Evolutionary conservation across 2,888 invertebrate species (phyloP), one percentile per base, ranked within the genome.

Genomic region (Acronicta psi): DNA sequence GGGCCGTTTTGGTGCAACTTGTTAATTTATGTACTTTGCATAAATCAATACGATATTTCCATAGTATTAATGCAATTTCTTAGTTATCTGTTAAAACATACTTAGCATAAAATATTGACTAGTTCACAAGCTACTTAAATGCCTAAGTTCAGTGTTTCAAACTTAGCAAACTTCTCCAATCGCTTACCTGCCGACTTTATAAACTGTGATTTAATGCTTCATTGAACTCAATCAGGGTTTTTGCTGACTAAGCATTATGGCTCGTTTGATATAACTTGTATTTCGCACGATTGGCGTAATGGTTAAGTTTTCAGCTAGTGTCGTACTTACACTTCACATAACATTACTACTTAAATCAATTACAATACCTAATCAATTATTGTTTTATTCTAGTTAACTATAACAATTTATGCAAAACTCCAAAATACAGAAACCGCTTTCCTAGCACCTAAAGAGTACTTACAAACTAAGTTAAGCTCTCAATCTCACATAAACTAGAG

Each of bases 161-260:
- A 63, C 41, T 57, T 38, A 38, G 17, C 23, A 8, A 68, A 68
- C 17, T 73, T 72, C 31, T 9, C 37, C 42, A 54, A 57, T 63
- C 63, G 40, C 55, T 70, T 57, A 70, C 69, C 56, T 50, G 29
- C 43, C 45, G 42, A 63, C 59, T 73, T 63, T 42, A 47, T 51
- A 44, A 56, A 57, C 50, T 42, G 54, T 68, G 56, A 70, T 70
- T 70, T 63, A 70, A 41, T 17, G 51, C 56, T 50, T 42, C 59
- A 57, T 57, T 68, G 45, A 42, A 14, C 38, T 43, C 47, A 29
- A 14, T 46, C 23, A 14, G 37, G 45, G 17, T 57, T 69, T 61
- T 55, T 62, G 49, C 49, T 54, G 42, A 42, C 14, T 64, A 40
- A 50, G 59, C 37, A n/a, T 20, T 37, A 20, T 4, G 38, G 42